Conservation (phyloP, 2,888 invertebrate species). For the Rutpela maculata region DNA sequence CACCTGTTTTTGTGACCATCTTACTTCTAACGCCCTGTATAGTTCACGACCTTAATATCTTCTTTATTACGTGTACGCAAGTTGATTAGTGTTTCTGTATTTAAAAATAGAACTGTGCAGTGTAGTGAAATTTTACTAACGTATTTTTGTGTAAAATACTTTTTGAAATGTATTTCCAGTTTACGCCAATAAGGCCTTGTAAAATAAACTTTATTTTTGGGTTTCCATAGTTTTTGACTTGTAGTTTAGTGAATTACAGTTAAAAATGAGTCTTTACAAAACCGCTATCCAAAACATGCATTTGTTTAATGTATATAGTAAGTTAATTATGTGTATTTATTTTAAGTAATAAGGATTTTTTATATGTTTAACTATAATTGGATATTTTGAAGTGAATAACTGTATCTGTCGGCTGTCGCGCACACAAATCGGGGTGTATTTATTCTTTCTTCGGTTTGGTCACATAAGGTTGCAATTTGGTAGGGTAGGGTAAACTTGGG, state of each 20-base stretch:
- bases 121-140: conserved; percentile 1
- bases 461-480: too few relatives aligned
- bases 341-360: neutral
- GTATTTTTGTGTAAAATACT: neutral
- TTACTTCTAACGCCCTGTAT: conserved; percentile 3
- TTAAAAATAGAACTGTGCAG: conserved; percentile 36
- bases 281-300: conserved; percentile 69
- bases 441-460: neutral
- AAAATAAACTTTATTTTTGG: neutral
- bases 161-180: neutral
- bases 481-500: too few relatives aligned
- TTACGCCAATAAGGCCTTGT: neutral
- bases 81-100: conserved; percentile 33
- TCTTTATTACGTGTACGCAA: conserved; percentile 35
- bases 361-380: neutral
- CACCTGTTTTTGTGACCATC: too few relatives aligned
- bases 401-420: too few relatives aligned
- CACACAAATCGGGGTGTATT: too few relatives aligned
- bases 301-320: conserved; percentile 67
- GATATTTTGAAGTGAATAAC: neutral
- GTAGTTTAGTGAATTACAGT: neutral
- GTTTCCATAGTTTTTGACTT: neutral
- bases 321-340: conserved; percentile 49
- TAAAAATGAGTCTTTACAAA: conserved; percentile 69
- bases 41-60: conserved; percentile 56